Evolutionary conservation across 2,797 vertebrate species (phyloP).

Genomic region (Tympanoctomys barrerae): DNA sequence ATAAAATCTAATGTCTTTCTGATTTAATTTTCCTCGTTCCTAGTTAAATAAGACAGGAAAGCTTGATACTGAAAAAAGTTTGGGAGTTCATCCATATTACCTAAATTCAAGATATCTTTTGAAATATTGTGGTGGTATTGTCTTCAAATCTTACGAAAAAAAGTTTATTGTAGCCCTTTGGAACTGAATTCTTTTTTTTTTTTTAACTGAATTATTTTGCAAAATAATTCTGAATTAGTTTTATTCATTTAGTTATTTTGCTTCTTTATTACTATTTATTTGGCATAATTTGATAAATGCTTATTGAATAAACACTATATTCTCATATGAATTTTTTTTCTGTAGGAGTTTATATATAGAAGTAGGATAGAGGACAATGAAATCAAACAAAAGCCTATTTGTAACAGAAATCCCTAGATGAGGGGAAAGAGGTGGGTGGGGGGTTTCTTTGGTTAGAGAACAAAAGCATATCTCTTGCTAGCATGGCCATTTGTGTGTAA

Average conservation of each 20-base stretch:
- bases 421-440: neutral
- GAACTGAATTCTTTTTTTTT: slow-evolving; percentile 19
- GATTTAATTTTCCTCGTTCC: neutral
- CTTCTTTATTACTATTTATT: neutral
- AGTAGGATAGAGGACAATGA: neutral
- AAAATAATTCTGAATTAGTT: slow-evolving; percentile 17
- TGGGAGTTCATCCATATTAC: neutral
- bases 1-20: neutral
- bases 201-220: neutral
- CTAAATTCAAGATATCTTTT: neutral
- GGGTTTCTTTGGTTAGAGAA: neutral
- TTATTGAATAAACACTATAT: neutral
- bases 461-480: neutral
- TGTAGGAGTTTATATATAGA: neutral
- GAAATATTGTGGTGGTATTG: neutral
- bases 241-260: neutral
- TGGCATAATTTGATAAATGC: neutral
- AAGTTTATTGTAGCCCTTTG: neutral
- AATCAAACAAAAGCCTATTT: neutral
- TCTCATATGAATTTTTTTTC: neutral
- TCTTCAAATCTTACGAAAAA: neutral
- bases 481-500: neutral
- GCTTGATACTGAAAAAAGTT: neutral
- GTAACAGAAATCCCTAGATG: neutral
- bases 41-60: neutral